phyloP scores from a whole-genome alignment of 2,113 vertebrate species.

The Amphiprion ocellaris region DNA sequence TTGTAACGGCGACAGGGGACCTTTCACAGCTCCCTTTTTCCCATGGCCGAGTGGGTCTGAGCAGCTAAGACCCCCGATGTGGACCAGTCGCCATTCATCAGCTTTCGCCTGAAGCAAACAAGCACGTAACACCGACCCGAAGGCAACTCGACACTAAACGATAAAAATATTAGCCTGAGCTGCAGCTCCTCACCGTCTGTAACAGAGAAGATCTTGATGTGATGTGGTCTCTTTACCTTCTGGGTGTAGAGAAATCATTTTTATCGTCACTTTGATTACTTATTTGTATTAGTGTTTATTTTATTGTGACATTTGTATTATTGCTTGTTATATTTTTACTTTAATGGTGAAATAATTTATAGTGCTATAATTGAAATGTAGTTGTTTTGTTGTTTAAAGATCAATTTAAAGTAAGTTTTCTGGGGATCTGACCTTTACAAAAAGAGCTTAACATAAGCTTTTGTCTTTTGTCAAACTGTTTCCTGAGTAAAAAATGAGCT shows the following conservation, averaged over 20 bases:
- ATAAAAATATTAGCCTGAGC: conserved; percentile 7
- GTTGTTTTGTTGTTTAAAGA: no score
- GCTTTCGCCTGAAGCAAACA: conserved; percentile 45
- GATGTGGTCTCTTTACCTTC: background rate
- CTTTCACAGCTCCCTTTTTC: conserved; percentile 88
- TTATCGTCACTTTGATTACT: no score
- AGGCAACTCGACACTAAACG: conserved; percentile 19
- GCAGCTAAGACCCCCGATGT: conserved; percentile 85
- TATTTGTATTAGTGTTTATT: background rate
- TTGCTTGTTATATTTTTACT: no score
- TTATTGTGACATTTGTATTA: no score
- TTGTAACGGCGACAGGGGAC: conserved; percentile 91
- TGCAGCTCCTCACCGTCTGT: conserved; percentile 20
- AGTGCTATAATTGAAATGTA: no score
- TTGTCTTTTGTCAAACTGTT: no score
- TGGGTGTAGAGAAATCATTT: no score
- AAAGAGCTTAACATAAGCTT: no score
- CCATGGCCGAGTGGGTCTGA: conserved; percentile 85
- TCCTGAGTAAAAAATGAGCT: background rate
- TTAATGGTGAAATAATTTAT: no score
- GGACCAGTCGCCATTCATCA: conserved; percentile 64
- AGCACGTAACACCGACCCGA: conserved; percentile 12
- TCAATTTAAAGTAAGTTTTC: no score
- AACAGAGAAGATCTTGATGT: background rate
- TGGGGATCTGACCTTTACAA: no score